A percentile compares a stretch with the other conserved stretches of the same genome.
Evolutionary conservation across 2,797 vertebrate genomes (phyloP).

Genomic region (Hydrophis major): DNA sequence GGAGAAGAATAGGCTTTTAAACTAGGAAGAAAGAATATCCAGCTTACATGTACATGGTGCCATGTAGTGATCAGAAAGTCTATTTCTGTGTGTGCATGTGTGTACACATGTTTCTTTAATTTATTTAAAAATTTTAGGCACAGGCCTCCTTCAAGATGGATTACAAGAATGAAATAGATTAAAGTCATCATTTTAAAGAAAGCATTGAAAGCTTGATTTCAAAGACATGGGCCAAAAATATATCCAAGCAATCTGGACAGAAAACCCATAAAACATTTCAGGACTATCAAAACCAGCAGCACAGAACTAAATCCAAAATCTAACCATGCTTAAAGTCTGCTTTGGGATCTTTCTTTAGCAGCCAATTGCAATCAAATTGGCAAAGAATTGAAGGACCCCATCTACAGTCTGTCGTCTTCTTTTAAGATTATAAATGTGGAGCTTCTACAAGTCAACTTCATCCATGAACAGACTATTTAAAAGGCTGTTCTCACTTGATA

Average conservation of each 20-base stretch:
- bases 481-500: not conserved
- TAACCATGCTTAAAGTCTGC: not conserved
- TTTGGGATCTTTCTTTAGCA: not conserved
- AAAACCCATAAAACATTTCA: not conserved
- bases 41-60: not conserved
- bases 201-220: not conserved
- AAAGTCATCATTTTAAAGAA: not conserved
- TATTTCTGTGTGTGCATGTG: not conserved
- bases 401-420: not conserved
- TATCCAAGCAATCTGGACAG: not conserved
- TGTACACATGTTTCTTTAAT: not conserved
- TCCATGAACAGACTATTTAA: not conserved
- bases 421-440: not conserved
- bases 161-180: not conserved
- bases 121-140: not conserved
- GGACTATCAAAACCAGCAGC: not conserved
- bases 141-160: not conserved
- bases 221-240: not conserved
- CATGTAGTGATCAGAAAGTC: not conserved
- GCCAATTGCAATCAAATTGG: not conserved
- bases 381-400: not conserved
- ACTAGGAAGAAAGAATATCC: not conserved
- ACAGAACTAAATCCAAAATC: not conserved
- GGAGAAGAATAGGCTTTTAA: not conserved
- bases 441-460: not conserved